Evolutionary conservation across 2,113 vertebrate species (phyloP).

Genomic region (Dromaius novaehollandiae): DNA sequence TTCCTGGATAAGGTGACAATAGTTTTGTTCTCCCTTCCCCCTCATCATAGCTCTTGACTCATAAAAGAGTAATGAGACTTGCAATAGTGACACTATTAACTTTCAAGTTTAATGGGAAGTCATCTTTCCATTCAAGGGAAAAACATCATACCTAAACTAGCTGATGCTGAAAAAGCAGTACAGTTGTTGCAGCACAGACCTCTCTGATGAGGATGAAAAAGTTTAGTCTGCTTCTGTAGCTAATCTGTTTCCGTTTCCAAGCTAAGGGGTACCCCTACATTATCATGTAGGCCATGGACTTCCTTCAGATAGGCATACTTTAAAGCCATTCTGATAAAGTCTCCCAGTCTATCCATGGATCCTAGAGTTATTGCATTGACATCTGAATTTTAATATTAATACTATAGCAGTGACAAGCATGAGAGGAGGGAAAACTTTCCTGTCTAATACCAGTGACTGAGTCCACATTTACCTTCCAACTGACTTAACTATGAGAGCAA

Average conservation of each 20-base stretch:
- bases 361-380: background rate
- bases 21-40: background rate
- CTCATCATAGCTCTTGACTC: background rate
- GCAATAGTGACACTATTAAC: accelerated
- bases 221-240: background rate
- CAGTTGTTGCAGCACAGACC: background rate
- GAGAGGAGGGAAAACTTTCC: background rate
- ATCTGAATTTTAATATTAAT: background rate
- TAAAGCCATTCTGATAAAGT: background rate
- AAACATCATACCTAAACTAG: background rate
- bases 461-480: background rate
- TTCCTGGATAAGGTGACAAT: background rate
- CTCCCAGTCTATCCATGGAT: background rate
- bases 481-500: background rate
- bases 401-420: background rate
- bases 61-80: background rate
- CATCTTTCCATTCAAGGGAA: background rate
- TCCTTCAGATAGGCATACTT: background rate
- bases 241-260: background rate
- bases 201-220: background rate
- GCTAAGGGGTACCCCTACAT: background rate
- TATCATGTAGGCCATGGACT: background rate
- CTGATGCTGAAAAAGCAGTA: background rate
- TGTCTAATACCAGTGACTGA: background rate
- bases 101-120: background rate